These are phyloP conservation scores for Parnassius orleans DNA, from an alignment of 2,888 invertebrate genomes.

Conservation along the genomic window DNA sequence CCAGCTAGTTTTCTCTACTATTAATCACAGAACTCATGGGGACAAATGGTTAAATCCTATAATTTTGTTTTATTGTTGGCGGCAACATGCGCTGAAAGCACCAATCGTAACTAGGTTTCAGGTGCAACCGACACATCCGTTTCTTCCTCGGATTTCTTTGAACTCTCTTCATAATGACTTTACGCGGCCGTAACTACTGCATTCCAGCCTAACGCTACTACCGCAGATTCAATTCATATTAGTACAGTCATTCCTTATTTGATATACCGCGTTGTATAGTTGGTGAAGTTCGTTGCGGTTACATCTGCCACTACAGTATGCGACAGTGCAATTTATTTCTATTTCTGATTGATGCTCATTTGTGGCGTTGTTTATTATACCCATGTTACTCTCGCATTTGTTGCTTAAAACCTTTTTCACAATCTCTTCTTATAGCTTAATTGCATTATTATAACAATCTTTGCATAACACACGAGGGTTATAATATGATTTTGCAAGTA, in stretches of 20 bases:
- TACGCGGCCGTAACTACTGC: constrained; percentile 6
- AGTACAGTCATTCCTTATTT: constrained; percentile 21
- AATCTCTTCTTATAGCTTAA: constrained; percentile 55
- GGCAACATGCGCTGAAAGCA: constrained; percentile 51
- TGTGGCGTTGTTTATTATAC: constrained; percentile 63
- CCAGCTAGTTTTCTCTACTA: constrained; percentile 66
- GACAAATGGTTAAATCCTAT: constrained; percentile 67
- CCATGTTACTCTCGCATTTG: constrained; percentile 48
- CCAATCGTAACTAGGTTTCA: constrained; percentile 71
- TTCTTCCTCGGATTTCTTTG: constrained; percentile 54
- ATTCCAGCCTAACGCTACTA: constrained; percentile 14
- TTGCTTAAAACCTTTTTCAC: constrained; percentile 50
- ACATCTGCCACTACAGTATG: constrained; percentile 50
- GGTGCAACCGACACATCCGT: constrained; percentile 55
- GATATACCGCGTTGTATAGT: constrained; percentile 18
- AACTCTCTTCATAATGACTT: constrained; percentile 32
- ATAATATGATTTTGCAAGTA: constrained; percentile 12
- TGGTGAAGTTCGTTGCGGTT: constrained; percentile 47
- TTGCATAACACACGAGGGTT: constrained; percentile 33
- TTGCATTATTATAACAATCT: constrained; percentile 38
- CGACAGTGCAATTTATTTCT: constrained; percentile 66
- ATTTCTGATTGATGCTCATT: constrained; percentile 57
- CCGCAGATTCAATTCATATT: constrained; percentile 15
- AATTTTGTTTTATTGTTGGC: constrained; percentile 70
- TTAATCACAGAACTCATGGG: constrained; percentile 73